phyloP scores from a whole-genome alignment of 1,140 invertebrate genomes.

The Magallana ariakensis region DNA sequence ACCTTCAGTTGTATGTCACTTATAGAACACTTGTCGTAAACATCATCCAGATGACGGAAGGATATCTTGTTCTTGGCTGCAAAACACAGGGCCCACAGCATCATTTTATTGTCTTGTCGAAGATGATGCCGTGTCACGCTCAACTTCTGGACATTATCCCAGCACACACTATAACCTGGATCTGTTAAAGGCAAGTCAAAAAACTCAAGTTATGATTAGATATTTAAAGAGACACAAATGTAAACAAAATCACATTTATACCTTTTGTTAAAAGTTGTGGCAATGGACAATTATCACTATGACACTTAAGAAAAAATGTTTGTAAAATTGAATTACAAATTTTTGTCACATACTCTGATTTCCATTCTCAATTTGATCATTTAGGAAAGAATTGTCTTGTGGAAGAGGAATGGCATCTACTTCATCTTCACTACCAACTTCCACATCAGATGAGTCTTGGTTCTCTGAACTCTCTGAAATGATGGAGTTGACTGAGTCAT shows the following conservation, averaged over 20 bases:
- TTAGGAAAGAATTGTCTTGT: not conserved
- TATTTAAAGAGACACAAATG: not conserved
- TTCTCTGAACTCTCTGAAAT: too few relatives aligned
- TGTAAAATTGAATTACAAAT: not conserved
- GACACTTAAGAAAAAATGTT: not conserved
- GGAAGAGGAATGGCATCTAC: not conserved
- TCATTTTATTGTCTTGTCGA: conserved; percentile 43
- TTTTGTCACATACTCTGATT: not conserved
- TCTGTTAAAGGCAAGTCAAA: not conserved
- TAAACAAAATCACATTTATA: not conserved
- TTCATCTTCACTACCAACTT: not conserved
- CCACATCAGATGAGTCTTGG: not conserved
- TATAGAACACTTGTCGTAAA: not conserved
- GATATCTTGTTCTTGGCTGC: conserved; percentile 41
- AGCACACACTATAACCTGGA: conserved; percentile 41
- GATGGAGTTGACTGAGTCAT: too few relatives aligned
- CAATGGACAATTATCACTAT: not conserved
- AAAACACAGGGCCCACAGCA: conserved; percentile 43
- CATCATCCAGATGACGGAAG: conserved; percentile 10
- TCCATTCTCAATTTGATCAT: not conserved
- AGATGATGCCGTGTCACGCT: conserved; percentile 4
- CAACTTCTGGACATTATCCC: conserved; percentile 44
- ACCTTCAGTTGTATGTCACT: conserved; percentile 34
- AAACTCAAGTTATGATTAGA: not conserved
- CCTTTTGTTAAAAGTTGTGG: not conserved